phyloP scores from a whole-genome alignment of 2,113 vertebrate species.

The Grallaria varia region DNA sequence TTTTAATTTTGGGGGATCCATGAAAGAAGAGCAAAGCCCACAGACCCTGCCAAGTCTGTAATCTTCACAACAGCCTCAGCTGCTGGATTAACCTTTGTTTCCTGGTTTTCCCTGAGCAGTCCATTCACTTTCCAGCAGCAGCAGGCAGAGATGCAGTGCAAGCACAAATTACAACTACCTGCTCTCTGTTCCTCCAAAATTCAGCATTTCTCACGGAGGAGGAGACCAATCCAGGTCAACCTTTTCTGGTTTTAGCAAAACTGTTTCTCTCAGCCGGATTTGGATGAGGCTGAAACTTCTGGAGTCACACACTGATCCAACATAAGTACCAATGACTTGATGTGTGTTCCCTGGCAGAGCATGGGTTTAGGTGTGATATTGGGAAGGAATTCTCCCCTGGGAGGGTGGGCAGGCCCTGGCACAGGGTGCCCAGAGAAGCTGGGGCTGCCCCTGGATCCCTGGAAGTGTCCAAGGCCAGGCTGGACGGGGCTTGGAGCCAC shows the following conservation, averaged over 20 bases:
- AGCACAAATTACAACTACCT: neutral
- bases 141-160: neutral
- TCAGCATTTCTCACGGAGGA: neutral
- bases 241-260: neutral
- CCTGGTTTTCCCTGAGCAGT: neutral
- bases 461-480: rapidly evolving
- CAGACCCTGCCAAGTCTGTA: neutral
- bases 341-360: neutral
- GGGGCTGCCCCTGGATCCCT: neutral
- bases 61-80: neutral
- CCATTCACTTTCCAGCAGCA: rapidly evolving
- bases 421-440: neutral
- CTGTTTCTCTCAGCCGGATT: rapidly evolving
- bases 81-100: neutral
- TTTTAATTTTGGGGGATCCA: neutral
- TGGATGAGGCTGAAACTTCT: neutral
- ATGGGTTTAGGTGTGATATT: neutral
- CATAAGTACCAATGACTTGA: rapidly evolving
- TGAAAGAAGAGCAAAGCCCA: neutral
- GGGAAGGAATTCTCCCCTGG: neutral
- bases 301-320: neutral
- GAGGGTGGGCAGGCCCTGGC: neutral
- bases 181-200: neutral
- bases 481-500: rapidly evolving
- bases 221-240: neutral